phyloP scores from a whole-genome alignment of 2,797 vertebrate species.

The Ctenopoma multispine region DNA sequence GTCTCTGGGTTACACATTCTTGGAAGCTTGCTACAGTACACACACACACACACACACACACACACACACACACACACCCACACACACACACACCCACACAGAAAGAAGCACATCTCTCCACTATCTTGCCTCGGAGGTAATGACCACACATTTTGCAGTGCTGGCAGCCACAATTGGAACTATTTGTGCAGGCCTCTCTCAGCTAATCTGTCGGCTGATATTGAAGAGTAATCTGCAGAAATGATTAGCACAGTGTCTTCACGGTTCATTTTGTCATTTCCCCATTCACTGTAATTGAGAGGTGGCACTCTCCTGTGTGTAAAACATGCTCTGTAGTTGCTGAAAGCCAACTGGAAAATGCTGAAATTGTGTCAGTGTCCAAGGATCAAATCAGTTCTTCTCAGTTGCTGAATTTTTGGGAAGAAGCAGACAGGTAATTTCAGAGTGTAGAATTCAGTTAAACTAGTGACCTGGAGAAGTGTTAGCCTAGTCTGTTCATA shows the following conservation, averaged over 20 bases:
- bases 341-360: constrained; percentile 23
- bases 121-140: constrained; percentile 48
- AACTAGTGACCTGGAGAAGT: constrained; percentile 3
- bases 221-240: constrained; percentile 64
- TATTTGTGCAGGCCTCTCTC: constrained; percentile 60
- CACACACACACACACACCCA: no score
- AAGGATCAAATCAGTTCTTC: constrained; percentile 13
- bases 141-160: constrained; percentile 62
- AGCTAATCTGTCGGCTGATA: constrained; percentile 62
- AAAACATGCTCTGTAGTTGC: constrained; percentile 31
- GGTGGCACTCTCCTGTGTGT: constrained; percentile 41
- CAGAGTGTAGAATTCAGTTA: background rate
- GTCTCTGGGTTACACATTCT: constrained; percentile 33
- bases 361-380: constrained; percentile 27
- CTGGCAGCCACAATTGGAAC: constrained; percentile 70
- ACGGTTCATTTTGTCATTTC: constrained; percentile 54
- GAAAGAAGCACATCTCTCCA: constrained; percentile 12
- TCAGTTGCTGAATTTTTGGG: constrained; percentile 13
- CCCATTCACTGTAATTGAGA: constrained; percentile 62
- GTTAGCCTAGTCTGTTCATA: background rate
- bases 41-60: constrained; percentile 23
- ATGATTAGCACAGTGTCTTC: constrained; percentile 57
- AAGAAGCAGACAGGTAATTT: constrained; percentile 5
- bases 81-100: constrained; percentile 21
- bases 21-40: constrained; percentile 11